Evolutionary conservation across 2,888 invertebrate species (phyloP).

Genomic region (Tetrapedia diversipes): DNA sequence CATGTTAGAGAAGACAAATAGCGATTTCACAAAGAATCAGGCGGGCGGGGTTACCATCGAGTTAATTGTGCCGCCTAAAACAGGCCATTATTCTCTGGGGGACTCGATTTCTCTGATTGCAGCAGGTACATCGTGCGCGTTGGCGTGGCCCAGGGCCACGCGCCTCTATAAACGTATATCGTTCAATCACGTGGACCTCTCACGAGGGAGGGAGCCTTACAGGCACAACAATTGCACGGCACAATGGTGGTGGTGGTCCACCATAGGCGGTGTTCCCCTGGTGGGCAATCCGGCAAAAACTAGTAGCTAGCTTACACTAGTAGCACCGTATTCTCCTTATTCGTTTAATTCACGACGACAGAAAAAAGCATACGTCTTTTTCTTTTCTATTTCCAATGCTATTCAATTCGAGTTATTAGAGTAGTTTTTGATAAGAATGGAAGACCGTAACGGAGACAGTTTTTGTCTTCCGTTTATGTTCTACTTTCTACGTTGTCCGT

Average conservation of each 20-base stretch:
- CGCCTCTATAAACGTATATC: constrained; percentile 61
- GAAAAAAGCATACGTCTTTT: neutral
- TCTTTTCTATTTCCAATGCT: neutral
- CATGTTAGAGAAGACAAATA: constrained; percentile 44
- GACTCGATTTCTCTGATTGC: constrained; percentile 65
- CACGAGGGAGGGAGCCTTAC: constrained; percentile 40
- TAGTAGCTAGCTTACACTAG: constrained; percentile 31
- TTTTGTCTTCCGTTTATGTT: neutral
- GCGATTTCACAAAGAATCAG: constrained; percentile 48
- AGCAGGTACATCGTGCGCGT: constrained; percentile 53
- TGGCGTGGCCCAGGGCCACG: constrained; percentile 66
- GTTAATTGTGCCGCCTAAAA: constrained; percentile 67
- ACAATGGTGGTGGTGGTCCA: constrained; percentile 62
- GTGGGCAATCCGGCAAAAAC: constrained; percentile 48
- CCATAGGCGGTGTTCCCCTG: constrained; percentile 43
- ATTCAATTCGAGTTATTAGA: neutral
- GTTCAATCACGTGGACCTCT: constrained; percentile 64
- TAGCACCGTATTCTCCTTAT: constrained; percentile 27
- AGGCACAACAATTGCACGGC: constrained; percentile 43
- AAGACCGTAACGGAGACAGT: neutral
- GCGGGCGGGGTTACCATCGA: constrained; percentile 35
- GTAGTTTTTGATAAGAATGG: neutral
- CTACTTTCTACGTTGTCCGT: no score
- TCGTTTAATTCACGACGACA: constrained; percentile 39
- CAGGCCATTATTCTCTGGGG: constrained; percentile 61